These are phyloP conservation scores for Coelopa pilipes DNA, from an alignment of 2,888 invertebrate genomes.

Conservation along the genomic window DNA sequence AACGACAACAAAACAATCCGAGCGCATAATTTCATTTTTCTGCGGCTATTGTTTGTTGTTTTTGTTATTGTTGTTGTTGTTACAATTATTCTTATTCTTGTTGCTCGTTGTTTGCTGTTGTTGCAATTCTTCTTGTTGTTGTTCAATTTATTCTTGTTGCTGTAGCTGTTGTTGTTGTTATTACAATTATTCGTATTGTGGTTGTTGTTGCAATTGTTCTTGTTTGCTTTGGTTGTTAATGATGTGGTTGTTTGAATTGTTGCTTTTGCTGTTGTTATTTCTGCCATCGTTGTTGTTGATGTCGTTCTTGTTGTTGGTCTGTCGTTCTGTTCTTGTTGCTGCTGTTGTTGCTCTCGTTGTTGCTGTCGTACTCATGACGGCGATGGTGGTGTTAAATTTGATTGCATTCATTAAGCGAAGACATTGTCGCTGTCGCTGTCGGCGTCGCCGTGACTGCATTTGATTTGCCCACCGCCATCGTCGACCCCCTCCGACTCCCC, in stretches of 20 bases:
- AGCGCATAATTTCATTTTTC: conserved; percentile 58
- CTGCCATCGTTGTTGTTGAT: too few species aligned
- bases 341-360: conserved; percentile 13
- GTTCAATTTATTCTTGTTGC: neutral
- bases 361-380: conserved; percentile 12
- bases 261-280: too few species aligned
- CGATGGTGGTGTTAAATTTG: conserved; percentile 49
- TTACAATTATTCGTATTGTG: too few species aligned
- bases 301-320: neutral
- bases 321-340: conserved; percentile 1
- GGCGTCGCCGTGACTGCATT: conserved; percentile 4
- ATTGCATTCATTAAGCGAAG: conserved; percentile 57
- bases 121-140: neutral
- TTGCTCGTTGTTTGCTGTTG: too few species aligned
- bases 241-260: too few species aligned
- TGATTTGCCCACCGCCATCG: too few species aligned
- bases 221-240: too few species aligned
- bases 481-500: too few species aligned
- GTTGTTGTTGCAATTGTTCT: too few species aligned
- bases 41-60: conserved; percentile 33
- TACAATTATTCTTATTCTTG: too few species aligned
- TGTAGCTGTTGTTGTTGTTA: too few species aligned
- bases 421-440: conserved; percentile 23
- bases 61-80: neutral
- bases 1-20: conserved; percentile 45